A percentile compares a stretch with the other conserved stretches of the same genome.
phyloP scores from a whole-genome alignment of 2,888 invertebrate genomes.

The Scrobipalpa atriplicella region DNA sequence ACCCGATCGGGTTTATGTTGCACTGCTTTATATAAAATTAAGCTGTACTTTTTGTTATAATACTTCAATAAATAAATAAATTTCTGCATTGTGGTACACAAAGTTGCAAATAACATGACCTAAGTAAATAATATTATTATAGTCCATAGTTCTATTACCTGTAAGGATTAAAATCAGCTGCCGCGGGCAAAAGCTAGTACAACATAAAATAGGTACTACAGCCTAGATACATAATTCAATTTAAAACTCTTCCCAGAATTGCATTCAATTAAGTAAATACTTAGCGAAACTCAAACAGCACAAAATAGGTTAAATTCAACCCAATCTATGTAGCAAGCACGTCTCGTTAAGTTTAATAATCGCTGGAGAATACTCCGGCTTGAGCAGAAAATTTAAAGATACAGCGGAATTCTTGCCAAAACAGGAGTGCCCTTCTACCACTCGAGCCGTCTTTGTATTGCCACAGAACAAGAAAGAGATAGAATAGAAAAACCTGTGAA shows the following conservation, averaged over 20 bases:
- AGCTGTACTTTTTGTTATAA: no score
- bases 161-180: no score
- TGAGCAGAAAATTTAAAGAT: constrained; percentile 71
- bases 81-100: no score
- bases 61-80: no score
- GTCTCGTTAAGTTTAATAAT: constrained; percentile 75
- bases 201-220: background rate
- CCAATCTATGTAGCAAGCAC: constrained; percentile 14
- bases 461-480: background rate
- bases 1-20: no score
- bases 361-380: constrained; percentile 65
- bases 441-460: constrained; percentile 48
- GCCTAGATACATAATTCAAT: background rate
- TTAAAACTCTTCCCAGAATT: background rate
- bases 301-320: constrained; percentile 21
- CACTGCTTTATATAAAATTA: no score
- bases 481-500: background rate
- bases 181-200: no score
- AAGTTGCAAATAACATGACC: no score
- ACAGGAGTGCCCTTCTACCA: constrained; percentile 56
- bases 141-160: no score
- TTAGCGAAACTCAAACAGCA: background rate
- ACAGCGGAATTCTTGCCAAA: constrained; percentile 77
- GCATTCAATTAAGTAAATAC: constrained; percentile 1
- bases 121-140: no score